These are phyloP conservation scores for Alca torda DNA, from an alignment of 2,797 vertebrate genomes.

Conservation along the genomic window DNA sequence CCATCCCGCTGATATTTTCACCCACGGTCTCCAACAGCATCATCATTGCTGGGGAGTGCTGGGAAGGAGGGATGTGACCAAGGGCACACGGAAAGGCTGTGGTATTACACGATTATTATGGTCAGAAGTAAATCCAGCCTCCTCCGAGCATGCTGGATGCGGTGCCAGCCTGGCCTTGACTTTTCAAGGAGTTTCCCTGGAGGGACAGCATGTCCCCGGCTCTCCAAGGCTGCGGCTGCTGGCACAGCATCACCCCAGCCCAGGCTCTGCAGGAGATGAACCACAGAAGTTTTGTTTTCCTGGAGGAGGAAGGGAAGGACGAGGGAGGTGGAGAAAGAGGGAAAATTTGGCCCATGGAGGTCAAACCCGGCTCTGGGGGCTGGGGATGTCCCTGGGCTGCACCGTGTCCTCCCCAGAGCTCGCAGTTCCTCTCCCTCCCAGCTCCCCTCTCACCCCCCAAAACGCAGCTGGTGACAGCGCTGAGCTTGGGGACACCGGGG, in stretches of 20 bases:
- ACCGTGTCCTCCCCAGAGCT: background rate
- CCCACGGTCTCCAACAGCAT: background rate
- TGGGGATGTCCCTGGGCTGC: background rate
- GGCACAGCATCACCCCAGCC: background rate
- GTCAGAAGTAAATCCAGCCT: slow-evolving; percentile 9
- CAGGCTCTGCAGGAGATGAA: background rate
- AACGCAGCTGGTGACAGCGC: rapidly evolving
- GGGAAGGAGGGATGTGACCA: background rate
- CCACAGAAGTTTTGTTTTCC: background rate
- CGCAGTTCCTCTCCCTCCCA: background rate
- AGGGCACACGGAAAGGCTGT: background rate
- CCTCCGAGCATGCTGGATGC: background rate
- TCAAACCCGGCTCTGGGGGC: background rate
- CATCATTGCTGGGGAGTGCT: rapidly evolving
- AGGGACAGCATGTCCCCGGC: background rate
- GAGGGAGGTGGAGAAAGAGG: background rate
- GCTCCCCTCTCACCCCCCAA: rapidly evolving
- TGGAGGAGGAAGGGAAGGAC: background rate
- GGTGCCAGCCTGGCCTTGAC: slow-evolving; percentile 9
- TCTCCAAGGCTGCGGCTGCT: slow-evolving; percentile 19
- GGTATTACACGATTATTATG: background rate
- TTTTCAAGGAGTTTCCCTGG: background rate
- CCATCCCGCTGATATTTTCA: background rate
- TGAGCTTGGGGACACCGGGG: background rate
- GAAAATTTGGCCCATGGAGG: background rate